Conservation (phyloP, 2,113 vertebrate species). For the rat (Rattus norvegicus) region GRCr8 NC_086026.1:128300001-128300500, state of each 20-base stretch:
- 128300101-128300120: background rate
- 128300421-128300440: background rate
- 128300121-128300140: background rate
- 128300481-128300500: background rate
- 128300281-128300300: background rate
- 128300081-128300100: background rate
- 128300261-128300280: background rate
- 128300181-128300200: too few relatives aligned
- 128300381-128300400: background rate
- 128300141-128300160: background rate
- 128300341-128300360: background rate
- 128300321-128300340: background rate
- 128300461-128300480: background rate
- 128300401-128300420: background rate
- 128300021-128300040: background rate
- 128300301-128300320: background rate
- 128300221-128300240: background rate
- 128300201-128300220: background rate
- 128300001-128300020: fast-evolving
- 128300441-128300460: background rate
- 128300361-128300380: background rate
- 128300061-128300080: background rate
- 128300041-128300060: background rate
- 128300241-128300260: background rate
- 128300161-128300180: background rate